Conservation (phyloP, 2,888 invertebrate genomes). For the Lasioglossum morio region DNA sequence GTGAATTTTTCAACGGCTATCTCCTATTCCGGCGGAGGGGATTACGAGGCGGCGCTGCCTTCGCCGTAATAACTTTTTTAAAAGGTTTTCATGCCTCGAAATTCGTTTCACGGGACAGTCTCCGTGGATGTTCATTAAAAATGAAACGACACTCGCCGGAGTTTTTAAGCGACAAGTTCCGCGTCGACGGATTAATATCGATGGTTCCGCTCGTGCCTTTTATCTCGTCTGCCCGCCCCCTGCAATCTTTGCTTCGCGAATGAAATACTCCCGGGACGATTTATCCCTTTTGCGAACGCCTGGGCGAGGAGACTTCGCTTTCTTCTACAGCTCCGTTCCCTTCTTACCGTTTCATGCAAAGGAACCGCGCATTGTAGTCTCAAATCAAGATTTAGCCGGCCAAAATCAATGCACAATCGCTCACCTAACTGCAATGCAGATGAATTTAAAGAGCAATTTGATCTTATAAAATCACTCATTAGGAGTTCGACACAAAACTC, state of each 20-base stretch:
- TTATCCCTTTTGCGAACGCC: constrained; percentile 7
- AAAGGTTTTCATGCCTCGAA: constrained; percentile 44
- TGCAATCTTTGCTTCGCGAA: constrained; percentile 9
- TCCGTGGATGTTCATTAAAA: constrained; percentile 36
- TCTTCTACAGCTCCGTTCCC: background rate
- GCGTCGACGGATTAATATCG: constrained; percentile 28
- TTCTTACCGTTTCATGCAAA: background rate
- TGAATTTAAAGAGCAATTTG: too few relatives aligned
- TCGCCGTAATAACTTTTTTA: constrained; percentile 48
- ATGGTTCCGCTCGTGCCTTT: constrained; percentile 11
- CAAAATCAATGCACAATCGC: background rate
- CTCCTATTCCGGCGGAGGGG: constrained; percentile 29
- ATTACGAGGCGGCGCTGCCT: constrained; percentile 32
- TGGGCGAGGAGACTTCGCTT: background rate
- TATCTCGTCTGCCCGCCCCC: background rate
- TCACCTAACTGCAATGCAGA: background rate
- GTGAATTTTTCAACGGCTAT: constrained; percentile 37
- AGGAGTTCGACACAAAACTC: too few relatives aligned
- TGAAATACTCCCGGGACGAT: background rate
- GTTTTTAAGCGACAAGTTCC: constrained; percentile 29
- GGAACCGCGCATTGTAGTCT: constrained; percentile 2
- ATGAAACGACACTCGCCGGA: constrained; percentile 28
- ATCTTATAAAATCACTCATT: too few relatives aligned
- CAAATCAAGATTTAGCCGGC: background rate
- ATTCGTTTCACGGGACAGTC: constrained; percentile 26